Conservation (phyloP, 30 jellyfish, hydroid and myxozoan species). For the Aurelia sp. region DNA sequence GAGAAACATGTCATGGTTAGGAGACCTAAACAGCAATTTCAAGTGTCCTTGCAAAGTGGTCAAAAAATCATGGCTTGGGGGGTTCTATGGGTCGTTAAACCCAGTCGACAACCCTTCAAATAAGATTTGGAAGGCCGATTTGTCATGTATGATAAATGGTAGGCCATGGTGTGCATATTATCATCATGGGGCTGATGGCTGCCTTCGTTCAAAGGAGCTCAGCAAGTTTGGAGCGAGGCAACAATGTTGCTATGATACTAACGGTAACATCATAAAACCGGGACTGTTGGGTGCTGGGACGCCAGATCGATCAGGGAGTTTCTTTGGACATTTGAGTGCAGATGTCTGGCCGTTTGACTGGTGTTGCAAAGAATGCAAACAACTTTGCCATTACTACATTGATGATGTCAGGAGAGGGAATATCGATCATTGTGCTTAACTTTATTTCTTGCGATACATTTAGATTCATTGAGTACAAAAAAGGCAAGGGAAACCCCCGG, state of each 20-base stretch:
- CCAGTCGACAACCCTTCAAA: conserved; percentile 23
- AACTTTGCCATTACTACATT: conserved; percentile 18
- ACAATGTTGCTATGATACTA: conserved; percentile 41
- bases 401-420: conserved; percentile 36
- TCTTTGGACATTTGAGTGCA: background rate
- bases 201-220: conserved; percentile 29
- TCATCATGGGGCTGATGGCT: conserved; percentile 52
- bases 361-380: conserved; percentile 36
- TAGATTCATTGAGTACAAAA: too few species aligned
- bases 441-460: too few species aligned
- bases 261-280: conserved; percentile 31
- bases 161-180: conserved; percentile 17
- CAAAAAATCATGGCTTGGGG: background rate
- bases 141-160: conserved; percentile 6
- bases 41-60: conserved; percentile 53
- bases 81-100: background rate
- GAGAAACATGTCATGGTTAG: conserved; percentile 13
- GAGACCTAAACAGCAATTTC: conserved; percentile 15
- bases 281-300: conserved; percentile 47
- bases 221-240: conserved; percentile 45
- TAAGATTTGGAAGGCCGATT: conserved; percentile 20
- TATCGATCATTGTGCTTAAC: conserved; percentile 9
- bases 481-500: too few species aligned
- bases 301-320: conserved; percentile 11
- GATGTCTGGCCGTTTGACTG: conserved; percentile 17